Conservation (phyloP, 2,888 invertebrate genomes). For the Chouioia cunea region DNA sequence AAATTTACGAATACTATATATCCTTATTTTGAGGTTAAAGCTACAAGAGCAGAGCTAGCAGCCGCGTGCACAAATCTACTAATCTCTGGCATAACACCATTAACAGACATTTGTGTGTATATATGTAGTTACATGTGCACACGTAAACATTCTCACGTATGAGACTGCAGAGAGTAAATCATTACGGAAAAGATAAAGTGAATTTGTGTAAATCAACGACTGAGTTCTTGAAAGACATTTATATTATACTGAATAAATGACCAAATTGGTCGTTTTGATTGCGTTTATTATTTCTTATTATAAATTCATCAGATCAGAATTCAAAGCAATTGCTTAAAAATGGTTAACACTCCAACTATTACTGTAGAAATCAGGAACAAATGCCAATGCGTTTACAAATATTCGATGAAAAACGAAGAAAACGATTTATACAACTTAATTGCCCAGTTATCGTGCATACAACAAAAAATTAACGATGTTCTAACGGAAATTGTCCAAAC, state of each 20-base stretch:
- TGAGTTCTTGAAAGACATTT: too few relatives aligned
- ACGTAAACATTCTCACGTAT: too few relatives aligned
- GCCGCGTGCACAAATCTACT: background rate
- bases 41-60: conserved; percentile 1
- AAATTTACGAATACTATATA: conserved; percentile 34
- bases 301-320: background rate
- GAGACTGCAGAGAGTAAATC: too few relatives aligned
- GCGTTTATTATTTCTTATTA: too few relatives aligned
- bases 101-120: too few relatives aligned
- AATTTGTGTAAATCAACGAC: too few relatives aligned
- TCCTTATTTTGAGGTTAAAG: conserved; percentile 49
- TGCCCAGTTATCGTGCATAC: conserved; percentile 53
- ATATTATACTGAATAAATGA: too few relatives aligned
- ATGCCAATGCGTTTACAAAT: conserved; percentile 48
- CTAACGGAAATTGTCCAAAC: conserved; percentile 57
- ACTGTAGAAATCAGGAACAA: conserved; percentile 50
- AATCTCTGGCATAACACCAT: too few relatives aligned
- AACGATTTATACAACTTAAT: conserved; percentile 53
- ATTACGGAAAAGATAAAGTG: too few relatives aligned
- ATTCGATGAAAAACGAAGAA: conserved; percentile 36
- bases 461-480: conserved; percentile 58
- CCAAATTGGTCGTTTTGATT: too few relatives aligned
- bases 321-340: conserved; percentile 12
- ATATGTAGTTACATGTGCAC: too few relatives aligned
- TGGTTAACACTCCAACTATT: conserved; percentile 31